Evolutionary conservation across 1,140 invertebrate species (phyloP).

Genomic region (Hirudo medicinalis): DNA sequence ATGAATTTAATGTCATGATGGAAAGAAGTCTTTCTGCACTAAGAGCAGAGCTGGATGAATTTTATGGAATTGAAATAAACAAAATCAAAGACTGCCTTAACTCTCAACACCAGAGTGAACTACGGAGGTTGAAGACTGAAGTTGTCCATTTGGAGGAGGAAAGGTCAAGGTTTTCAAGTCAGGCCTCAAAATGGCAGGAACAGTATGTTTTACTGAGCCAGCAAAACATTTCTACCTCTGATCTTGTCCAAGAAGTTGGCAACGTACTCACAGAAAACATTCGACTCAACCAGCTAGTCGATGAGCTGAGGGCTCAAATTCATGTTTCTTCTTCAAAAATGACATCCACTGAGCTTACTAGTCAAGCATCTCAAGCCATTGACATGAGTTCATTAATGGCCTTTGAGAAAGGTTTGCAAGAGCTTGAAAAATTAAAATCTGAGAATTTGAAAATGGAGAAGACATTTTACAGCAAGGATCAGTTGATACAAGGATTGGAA

Average conservation of each 20-base stretch:
- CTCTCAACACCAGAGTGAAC: neutral
- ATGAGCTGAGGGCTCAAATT: constrained; percentile 11
- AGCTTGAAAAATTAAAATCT: constrained; percentile 4
- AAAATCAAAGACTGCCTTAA: constrained; percentile 14
- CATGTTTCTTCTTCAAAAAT: neutral
- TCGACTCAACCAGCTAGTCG: constrained; percentile 17
- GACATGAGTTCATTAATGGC: neutral
- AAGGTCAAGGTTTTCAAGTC: neutral
- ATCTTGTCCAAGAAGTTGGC: constrained; percentile 16
- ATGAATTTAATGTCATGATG: constrained; percentile 9
- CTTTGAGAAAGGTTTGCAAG: neutral
- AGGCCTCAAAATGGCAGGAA: constrained; percentile 17
- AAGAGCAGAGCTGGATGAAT: constrained; percentile 21
- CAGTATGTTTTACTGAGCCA: constrained; percentile 20
- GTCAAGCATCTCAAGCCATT: neutral
- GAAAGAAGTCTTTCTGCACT: constrained; percentile 11
- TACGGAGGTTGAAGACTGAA: neutral
- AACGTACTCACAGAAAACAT: constrained; percentile 14
- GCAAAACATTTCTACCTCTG: constrained; percentile 19
- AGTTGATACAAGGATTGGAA: neutral
- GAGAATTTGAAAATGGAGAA: neutral
- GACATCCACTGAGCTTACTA: neutral
- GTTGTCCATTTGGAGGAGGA: constrained; percentile 8
- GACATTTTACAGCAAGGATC: neutral
- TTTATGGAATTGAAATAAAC: constrained; percentile 16